Evolutionary conservation across 2,888 invertebrate species (phyloP), one percentile per base, ranked within the genome.

Genomic region (Oligia strigilis): DNA sequence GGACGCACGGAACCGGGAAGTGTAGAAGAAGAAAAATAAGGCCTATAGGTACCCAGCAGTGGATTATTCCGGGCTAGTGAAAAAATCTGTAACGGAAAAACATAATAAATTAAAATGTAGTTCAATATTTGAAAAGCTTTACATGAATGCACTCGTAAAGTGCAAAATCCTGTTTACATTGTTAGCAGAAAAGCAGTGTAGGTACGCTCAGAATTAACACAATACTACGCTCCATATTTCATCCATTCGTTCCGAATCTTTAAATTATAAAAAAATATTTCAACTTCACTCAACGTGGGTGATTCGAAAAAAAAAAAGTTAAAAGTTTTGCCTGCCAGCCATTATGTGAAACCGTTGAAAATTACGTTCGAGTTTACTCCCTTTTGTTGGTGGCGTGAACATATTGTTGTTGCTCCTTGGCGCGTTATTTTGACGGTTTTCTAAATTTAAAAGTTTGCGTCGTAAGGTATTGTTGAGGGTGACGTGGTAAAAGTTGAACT

Each of bases 281-380:
- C 14, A 17, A 67, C n/a, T 49, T 55, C 40, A 74, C 52, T 36
- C 87, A 64, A 80, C 84, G 80, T 89, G 88, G 84, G 88, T 84
- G 88, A 82, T 75, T 73, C 3, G 14, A 75, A 87, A 89, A 86
- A 80, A 88, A 82, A 74, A 4, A 29, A 29, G 29, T 14, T 43
- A 70, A 73, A 80, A 78, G 52, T 52, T 76, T 87, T 79, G 81
- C 75, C 66, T 65, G 43, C 67, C 64, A 46, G 55, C 64, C 60
- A 82, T 84, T 85, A 58, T 84, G 73, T 80, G 36, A 14, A 77
- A 83, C 86, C 90, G 90, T 91, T 86, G 84, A 90, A 87, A 92
- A 91, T 91, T 81, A 85, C 82, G 43, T 78, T 78, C 71, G 64
- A 78, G 73, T 79, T 85, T 71, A 85, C 75, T 74, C 69, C 64